phyloP scores from a whole-genome alignment of 2,113 vertebrate genomes.

The Centropus bengalensis region DNA sequence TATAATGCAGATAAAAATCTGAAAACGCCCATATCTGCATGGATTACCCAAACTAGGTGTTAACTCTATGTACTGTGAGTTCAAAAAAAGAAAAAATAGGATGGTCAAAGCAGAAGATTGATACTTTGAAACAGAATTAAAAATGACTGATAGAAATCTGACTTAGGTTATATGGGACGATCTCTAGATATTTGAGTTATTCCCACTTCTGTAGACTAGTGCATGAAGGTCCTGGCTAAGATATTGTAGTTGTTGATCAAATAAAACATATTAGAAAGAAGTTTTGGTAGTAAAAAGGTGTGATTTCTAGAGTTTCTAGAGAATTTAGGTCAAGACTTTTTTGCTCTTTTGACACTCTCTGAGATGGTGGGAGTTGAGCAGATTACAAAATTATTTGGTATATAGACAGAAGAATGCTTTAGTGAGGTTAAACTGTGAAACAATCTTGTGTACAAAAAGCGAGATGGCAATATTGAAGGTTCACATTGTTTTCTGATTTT shows the following conservation, averaged over 20 bases:
- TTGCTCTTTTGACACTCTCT: not conserved
- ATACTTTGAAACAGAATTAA: not conserved
- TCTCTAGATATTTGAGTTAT: not conserved
- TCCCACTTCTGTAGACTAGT: not conserved
- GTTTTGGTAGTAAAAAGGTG: not conserved
- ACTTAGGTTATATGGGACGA: not conserved
- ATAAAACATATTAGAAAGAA: not conserved
- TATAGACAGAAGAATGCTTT: not conserved
- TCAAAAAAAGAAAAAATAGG: not conserved
- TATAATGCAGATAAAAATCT: not conserved
- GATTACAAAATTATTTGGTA: not conserved
- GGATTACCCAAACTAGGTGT: not conserved
- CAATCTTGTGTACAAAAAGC: not conserved
- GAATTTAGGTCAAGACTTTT: not conserved
- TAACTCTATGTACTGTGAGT: not conserved
- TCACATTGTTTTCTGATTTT: not conserved
- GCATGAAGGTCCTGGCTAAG: not conserved
- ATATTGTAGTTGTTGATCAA: not conserved
- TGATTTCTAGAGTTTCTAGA: not conserved
- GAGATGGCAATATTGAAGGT: not conserved
- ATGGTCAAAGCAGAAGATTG: not conserved
- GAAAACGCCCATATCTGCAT: not conserved
- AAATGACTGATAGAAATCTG: not conserved
- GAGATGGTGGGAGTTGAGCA: not conserved
- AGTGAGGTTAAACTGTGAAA: not conserved